Evolutionary conservation across 2,888 invertebrate genomes (phyloP).

Genomic region (Tipula confusa): DNA sequence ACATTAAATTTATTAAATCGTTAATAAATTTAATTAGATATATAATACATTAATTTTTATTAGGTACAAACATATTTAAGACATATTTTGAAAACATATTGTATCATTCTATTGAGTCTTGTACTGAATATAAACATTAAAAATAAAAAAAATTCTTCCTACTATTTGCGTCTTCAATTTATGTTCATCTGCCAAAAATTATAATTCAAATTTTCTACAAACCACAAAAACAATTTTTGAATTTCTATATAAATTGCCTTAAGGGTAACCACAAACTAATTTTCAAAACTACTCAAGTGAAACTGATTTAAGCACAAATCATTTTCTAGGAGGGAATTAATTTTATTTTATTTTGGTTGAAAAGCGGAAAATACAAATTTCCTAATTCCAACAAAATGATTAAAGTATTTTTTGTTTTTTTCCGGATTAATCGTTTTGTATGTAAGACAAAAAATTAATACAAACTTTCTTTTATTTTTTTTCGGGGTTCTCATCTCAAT

Average conservation of each 20-base stretch:
- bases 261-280: background rate
- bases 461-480: too few species aligned
- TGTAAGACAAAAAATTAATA: too few species aligned
- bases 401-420: background rate
- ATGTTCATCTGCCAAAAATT: background rate
- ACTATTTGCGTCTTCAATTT: background rate
- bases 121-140: background rate
- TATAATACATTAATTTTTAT: background rate
- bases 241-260: background rate
- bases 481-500: too few species aligned
- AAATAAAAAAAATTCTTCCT: background rate
- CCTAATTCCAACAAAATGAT: too few species aligned
- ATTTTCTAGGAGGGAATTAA: too few species aligned
- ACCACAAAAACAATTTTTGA: background rate
- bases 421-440: too few species aligned
- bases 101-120: too few species aligned
- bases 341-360: too few species aligned
- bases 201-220: background rate
- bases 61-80: background rate
- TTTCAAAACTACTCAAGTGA: background rate
- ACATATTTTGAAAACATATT: background rate
- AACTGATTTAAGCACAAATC: background rate
- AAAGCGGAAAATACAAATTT: background rate
- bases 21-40: background rate
- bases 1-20: background rate